These are phyloP conservation scores for Vombatus ursinus DNA, from an alignment of 2,113 vertebrate genomes.

Conservation along the genomic window DNA sequence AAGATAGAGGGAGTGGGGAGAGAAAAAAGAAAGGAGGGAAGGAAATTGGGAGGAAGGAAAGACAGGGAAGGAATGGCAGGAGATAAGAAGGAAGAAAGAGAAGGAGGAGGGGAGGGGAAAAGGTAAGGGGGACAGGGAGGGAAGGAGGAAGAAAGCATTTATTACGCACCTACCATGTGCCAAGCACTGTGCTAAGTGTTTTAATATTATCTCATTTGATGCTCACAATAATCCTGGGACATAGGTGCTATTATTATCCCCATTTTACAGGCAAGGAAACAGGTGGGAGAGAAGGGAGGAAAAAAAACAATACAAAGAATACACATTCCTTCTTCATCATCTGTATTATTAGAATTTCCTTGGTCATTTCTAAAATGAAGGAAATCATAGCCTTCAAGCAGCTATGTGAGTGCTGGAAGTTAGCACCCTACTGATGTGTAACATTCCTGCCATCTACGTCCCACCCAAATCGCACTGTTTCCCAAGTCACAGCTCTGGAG, in stretches of 20 bases:
- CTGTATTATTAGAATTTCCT: background rate
- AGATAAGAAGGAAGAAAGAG: background rate
- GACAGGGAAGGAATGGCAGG: background rate
- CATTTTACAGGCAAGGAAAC: background rate
- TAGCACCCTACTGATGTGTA: background rate
- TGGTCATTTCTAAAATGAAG: background rate
- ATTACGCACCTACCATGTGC: background rate
- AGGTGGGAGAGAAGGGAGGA: background rate
- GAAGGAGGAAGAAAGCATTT: background rate
- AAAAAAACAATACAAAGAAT: background rate
- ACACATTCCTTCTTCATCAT: background rate
- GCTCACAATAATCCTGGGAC: background rate
- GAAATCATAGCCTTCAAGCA: background rate
- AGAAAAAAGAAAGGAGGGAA: too few species aligned
- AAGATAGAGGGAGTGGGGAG: rapidly evolving
- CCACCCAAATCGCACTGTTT: background rate
- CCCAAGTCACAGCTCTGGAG: background rate
- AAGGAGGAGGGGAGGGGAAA: background rate
- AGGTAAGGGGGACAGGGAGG: too few species aligned
- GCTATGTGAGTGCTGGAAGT: background rate
- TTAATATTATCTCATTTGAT: background rate
- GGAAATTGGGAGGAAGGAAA: background rate
- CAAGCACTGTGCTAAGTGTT: background rate
- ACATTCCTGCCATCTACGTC: background rate
- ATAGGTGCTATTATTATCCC: background rate